Conservation (phyloP, 2,888 invertebrate genomes). For the Amphipyra berbera region DNA sequence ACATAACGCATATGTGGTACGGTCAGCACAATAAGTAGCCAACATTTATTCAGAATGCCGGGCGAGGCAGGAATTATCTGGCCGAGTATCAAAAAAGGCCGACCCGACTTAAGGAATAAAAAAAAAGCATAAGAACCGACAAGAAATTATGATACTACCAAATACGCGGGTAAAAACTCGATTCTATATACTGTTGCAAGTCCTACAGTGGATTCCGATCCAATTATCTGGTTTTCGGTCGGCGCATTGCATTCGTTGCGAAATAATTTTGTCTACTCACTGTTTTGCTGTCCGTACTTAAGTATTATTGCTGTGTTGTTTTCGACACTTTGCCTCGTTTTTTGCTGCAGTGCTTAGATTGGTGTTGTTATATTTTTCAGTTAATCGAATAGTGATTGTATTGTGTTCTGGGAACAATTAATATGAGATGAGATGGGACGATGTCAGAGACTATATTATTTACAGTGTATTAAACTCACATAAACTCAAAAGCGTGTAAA, state of each 20-base stretch:
- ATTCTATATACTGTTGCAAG: conserved; percentile 68
- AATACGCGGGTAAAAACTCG: conserved; percentile 84
- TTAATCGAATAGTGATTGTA: conserved; percentile 25
- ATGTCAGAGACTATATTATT: neutral
- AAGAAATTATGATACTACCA: conserved; percentile 88
- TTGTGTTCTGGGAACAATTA: conserved; percentile 13
- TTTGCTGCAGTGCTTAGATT: conserved; percentile 37
- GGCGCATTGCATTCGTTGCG: conserved; percentile 60
- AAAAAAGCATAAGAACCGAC: conserved; percentile 70
- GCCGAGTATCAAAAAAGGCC: conserved; percentile 80
- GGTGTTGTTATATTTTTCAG: conserved; percentile 24
- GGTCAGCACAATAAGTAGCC: conserved; percentile 69
- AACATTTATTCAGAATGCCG: conserved; percentile 76
- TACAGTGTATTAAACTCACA: too few species aligned
- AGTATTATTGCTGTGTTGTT: conserved; percentile 50
- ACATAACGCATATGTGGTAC: conserved; percentile 69
- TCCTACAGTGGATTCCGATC: conserved; percentile 68
- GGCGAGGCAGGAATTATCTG: conserved; percentile 78
- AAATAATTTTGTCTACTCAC: conserved; percentile 67
- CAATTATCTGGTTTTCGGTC: conserved; percentile 71
- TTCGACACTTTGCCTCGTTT: conserved; percentile 50
- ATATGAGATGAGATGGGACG: conserved; percentile 2
- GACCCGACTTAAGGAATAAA: conserved; percentile 65
- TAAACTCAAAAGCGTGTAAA: too few species aligned
- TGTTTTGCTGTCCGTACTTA: conserved; percentile 61